phyloP scores from a whole-genome alignment of 2,113 vertebrate species.

The Oxyura jamaicensis region DNA sequence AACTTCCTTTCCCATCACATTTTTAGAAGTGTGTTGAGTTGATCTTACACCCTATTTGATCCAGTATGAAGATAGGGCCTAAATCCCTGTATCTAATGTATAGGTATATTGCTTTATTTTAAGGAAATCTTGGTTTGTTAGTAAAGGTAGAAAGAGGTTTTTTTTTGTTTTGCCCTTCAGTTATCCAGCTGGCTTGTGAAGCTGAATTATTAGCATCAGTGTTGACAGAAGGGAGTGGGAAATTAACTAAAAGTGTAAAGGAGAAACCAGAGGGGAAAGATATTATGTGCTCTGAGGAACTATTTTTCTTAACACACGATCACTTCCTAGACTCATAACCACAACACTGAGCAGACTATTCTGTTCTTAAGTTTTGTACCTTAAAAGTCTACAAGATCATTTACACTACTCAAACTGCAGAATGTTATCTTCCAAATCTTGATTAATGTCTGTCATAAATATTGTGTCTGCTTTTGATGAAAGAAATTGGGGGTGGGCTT shows the following conservation, averaged over 20 bases:
- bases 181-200: not conserved
- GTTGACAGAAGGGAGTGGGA: not conserved
- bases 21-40: not conserved
- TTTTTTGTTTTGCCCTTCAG: not conserved
- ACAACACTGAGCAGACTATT: not conserved
- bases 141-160: not conserved
- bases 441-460: not conserved
- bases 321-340: not conserved
- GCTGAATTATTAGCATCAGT: not conserved
- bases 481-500: not conserved
- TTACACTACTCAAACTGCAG: not conserved
- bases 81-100: not conserved
- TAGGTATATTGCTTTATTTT: not conserved
- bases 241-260: not conserved
- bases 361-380: not conserved
- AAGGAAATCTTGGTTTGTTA: not conserved
- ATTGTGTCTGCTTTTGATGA: not conserved
- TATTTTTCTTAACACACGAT: not conserved
- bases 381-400: not conserved
- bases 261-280: not conserved
- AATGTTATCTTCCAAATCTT: not conserved
- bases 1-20: not conserved
- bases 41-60: not conserved
- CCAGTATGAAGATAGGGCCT: not conserved
- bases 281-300: not conserved